Evolutionary conservation across 2,113 vertebrate genomes (phyloP).

Genomic region (Stictonetta naevosa): DNA sequence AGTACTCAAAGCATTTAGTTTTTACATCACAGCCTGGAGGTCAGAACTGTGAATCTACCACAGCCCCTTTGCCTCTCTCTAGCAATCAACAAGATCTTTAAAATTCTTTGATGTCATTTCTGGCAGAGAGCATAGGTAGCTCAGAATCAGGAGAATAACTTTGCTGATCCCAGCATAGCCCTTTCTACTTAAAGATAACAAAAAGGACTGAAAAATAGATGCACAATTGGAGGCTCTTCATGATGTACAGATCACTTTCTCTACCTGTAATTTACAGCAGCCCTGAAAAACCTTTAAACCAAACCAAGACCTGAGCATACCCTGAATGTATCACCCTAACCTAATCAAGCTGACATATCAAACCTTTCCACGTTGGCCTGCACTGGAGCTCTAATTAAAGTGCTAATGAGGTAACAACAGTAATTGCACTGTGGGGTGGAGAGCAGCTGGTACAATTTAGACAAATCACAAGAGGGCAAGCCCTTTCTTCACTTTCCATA

Average conservation of each 20-base stretch:
- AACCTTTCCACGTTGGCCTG: background rate
- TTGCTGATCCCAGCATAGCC: background rate
- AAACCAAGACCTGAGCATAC: too few species aligned
- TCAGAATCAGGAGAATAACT: background rate
- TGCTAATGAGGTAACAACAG: background rate
- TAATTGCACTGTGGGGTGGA: background rate
- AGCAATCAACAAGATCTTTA: background rate
- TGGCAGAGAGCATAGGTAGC: background rate
- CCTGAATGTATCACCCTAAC: background rate
- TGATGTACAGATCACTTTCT: rapidly evolving
- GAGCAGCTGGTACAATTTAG: background rate
- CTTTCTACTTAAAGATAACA: background rate
- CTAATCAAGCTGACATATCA: background rate
- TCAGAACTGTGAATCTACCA: background rate
- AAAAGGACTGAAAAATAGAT: background rate
- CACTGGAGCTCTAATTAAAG: background rate
- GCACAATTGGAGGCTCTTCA: background rate
- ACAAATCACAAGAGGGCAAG: background rate
- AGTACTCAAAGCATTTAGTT: background rate
- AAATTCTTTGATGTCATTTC: background rate
- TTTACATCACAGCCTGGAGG: background rate
- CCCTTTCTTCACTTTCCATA: background rate
- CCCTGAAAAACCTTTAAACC: background rate
- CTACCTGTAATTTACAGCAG: background rate
- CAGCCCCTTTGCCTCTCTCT: background rate